Evolutionary conservation across 2,888 invertebrate species (phyloP).

Genomic region (Cordilura impudica): DNA sequence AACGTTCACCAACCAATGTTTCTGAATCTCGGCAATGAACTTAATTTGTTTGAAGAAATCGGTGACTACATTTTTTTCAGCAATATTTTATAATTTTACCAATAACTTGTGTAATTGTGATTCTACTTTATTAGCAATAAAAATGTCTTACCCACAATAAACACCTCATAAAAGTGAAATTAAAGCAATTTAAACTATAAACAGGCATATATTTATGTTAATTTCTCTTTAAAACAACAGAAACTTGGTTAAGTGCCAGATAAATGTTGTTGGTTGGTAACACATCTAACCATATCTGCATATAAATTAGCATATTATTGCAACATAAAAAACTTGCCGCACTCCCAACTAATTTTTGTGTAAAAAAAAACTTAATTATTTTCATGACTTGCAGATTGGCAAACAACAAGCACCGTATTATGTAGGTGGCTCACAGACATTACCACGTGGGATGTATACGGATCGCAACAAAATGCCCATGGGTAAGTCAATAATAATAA

Average conservation of each 20-base stretch:
- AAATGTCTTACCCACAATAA: not conserved
- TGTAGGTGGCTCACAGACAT: conserved; percentile 77
- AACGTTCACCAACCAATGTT: too few relatives aligned
- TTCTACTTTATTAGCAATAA: not conserved
- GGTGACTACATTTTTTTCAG: too few relatives aligned
- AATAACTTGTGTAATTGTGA: not conserved
- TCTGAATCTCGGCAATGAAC: too few relatives aligned
- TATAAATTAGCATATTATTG: not conserved
- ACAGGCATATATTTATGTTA: not conserved
- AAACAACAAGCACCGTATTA: conserved; percentile 78
- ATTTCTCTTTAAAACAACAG: not conserved
- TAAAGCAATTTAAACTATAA: conserved; percentile 23
- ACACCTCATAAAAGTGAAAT: conserved; percentile 51
- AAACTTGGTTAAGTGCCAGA: conserved; percentile 48
- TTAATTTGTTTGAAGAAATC: too few relatives aligned
- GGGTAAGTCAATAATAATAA: conserved; percentile 71
- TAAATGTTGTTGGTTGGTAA: conserved; percentile 4
- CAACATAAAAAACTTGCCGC: not conserved
- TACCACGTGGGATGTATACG: conserved; percentile 79
- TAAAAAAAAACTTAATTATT: conserved; percentile 1
- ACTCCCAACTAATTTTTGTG: not conserved
- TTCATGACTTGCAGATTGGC: conserved; percentile 72
- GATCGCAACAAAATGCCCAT: conserved; percentile 77
- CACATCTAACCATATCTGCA: not conserved
- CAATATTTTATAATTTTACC: too few relatives aligned